Percentiles rank a stretch among this genome's conserved stretches.
Conservation (phyloP, 2,113 vertebrate species). For the Poeciliopsis prolifica region DNA sequence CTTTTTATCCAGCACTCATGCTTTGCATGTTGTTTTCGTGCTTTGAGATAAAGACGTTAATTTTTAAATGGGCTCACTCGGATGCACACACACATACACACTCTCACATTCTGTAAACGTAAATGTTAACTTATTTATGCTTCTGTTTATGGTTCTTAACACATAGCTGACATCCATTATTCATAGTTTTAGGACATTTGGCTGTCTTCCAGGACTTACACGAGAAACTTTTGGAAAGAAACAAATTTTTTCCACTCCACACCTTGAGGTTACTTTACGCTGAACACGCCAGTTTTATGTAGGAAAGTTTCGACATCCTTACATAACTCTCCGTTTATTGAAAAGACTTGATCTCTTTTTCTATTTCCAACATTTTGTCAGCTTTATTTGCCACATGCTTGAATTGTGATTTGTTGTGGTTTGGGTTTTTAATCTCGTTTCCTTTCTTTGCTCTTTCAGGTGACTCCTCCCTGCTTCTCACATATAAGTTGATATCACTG, state of each 20-base stretch:
- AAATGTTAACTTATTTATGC: background rate
- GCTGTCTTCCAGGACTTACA: constrained; percentile 36
- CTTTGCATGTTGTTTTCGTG: background rate
- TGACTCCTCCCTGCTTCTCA: constrained; percentile 79
- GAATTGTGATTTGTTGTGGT: background rate
- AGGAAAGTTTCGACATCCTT: constrained; percentile 38
- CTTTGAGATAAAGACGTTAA: background rate
- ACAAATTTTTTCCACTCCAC: constrained; percentile 61
- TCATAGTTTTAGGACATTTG: constrained; percentile 26
- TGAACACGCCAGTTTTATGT: constrained; percentile 57
- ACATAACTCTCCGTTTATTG: constrained; percentile 26
- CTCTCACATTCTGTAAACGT: background rate
- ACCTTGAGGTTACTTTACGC: constrained; percentile 59
- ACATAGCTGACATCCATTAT: background rate
- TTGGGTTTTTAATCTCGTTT: constrained; percentile 29
- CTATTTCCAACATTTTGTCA: background rate
- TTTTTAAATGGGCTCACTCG: background rate
- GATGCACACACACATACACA: background rate
- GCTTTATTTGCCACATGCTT: constrained; percentile 14
- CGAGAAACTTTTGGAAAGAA: constrained; percentile 39
- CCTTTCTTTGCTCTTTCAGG: constrained; percentile 69
- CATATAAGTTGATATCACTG: constrained; percentile 77
- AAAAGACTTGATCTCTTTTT: background rate
- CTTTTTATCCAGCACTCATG: background rate
- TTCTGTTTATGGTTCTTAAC: background rate